Conservation (phyloP, 1,140 invertebrate species). For the Camponotus vicinus region DNA sequence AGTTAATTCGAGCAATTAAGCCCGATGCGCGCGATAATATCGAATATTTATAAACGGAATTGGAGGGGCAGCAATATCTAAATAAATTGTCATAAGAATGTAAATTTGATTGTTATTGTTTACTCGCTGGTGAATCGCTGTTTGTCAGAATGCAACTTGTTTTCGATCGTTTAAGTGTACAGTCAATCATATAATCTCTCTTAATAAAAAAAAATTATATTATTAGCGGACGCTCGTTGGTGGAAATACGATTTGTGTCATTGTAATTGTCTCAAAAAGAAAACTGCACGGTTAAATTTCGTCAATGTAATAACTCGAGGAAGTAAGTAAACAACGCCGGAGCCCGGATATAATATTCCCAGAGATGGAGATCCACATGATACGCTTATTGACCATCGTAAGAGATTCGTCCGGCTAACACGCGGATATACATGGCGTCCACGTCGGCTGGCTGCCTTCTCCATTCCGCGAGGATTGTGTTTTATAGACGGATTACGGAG, state of each 20-base stretch:
- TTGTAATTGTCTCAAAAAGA: slow-evolving; percentile 4
- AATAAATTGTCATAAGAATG: slow-evolving; percentile 46
- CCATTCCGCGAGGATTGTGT: slow-evolving; percentile 72
- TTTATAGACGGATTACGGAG: slow-evolving; percentile 80
- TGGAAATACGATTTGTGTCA: neutral
- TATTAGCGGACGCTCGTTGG: neutral
- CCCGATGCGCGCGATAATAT: slow-evolving; percentile 38
- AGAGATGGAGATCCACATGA: slow-evolving; percentile 64
- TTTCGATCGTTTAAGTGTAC: neutral
- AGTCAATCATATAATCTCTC: slow-evolving; percentile 21
- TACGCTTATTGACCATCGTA: slow-evolving; percentile 65
- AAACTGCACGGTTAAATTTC: neutral
- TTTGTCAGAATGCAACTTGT: neutral
- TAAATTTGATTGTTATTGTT: slow-evolving; percentile 30
- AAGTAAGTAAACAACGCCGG: slow-evolving; percentile 51
- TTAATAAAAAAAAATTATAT: neutral
- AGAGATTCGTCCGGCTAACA: slow-evolving; percentile 52
- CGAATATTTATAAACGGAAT: slow-evolving; percentile 50
- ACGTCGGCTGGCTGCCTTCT: slow-evolving; percentile 36
- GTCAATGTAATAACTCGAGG: slow-evolving; percentile 26
- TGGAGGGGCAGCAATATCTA: neutral
- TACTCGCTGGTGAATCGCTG: neutral
- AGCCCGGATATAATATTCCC: slow-evolving; percentile 64
- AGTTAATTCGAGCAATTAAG: slow-evolving; percentile 60
- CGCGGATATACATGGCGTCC: slow-evolving; percentile 52